Base-by-base conservation (phyloP, 1,140 invertebrate genomes). In the Penaeus indicus region DNA sequence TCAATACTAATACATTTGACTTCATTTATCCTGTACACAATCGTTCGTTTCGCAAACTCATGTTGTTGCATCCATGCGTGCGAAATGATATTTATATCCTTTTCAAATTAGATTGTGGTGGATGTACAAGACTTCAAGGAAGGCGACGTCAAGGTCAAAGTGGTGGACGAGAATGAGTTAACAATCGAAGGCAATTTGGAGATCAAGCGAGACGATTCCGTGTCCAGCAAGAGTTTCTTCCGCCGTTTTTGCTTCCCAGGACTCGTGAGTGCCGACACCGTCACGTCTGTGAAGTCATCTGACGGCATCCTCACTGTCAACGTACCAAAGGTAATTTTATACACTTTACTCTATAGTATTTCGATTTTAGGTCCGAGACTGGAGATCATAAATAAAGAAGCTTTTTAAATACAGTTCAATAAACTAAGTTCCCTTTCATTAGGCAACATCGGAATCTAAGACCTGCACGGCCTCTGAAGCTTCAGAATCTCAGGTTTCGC, bases 301-400 rank as follows among this genome's bases (percentile, higher is more conserved):
- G 87, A 89, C 38, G 87, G 83, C 27, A 81, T 89, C 22, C 81
- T 89, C 25, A 89, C 77, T n/a, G 77, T 89, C 42, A 89, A 60
- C 16, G 69, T 89, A 32, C 82, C 87, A 47, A 89, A 89, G 32
- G 72, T 18, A 75, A 75, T 11, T 54, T 8, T 54, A 8, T 1
- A 54, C 8, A 54, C 5, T 13, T 13, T 54, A 0, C 16, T 54
- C 54, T 10, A 0, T 54, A 54, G 16, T 16, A 10, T 16, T 13
- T 47, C 47, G 32, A 54, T 54, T 54, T 54, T 11, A 11, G 5
- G 16, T 54, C 11, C 8, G 8, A 13, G 54, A 54, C 11, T 54
- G 16, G 1, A 16, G 11, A 54, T 13, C 8, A 54, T 13, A 0
- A 13, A 13, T 42, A 4, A 54, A 13, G 10, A 10, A 54, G 54